These are phyloP conservation scores for Fratercula arctica DNA, from an alignment of 2,797 vertebrate genomes.

Conservation along the genomic window DNA sequence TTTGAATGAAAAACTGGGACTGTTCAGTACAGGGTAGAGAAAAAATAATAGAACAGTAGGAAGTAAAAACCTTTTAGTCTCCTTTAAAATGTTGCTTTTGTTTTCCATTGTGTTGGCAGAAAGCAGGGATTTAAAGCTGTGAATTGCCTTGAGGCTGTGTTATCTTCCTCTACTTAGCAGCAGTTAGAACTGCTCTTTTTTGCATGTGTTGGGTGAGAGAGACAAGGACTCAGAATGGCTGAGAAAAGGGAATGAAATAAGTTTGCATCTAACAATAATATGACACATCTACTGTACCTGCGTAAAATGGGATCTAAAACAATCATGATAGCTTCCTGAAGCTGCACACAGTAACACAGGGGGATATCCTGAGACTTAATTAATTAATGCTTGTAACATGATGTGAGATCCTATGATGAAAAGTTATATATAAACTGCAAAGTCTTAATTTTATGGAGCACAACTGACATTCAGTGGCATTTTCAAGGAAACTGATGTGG, in stretches of 20 bases:
- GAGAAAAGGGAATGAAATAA: conserved; percentile 43
- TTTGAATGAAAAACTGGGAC: not conserved
- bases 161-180: conserved; percentile 59
- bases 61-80: conserved; percentile 35
- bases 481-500: conserved; percentile 33
- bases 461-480: conserved; percentile 45
- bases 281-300: not conserved
- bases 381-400: conserved; percentile 32
- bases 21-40: not conserved
- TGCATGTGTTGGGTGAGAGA: conserved; percentile 21
- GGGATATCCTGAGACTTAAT: conserved; percentile 33
- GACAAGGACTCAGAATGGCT: conserved; percentile 13
- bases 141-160: conserved; percentile 67
- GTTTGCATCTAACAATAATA: conserved; percentile 9
- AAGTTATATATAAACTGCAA: conserved; percentile 16
- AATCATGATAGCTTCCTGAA: not conserved
- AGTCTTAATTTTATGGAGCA: conserved; percentile 30
- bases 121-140: conserved; percentile 61
- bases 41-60: conserved; percentile 2
- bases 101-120: conserved; percentile 46
- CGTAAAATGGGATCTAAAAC: conserved; percentile 18
- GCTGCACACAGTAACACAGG: not conserved
- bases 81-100: conserved; percentile 49
- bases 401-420: not conserved
- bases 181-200: conserved; percentile 54